Evolutionary conservation across 2,888 invertebrate genomes (phyloP).

Genomic region (Volucella inflata): DNA sequence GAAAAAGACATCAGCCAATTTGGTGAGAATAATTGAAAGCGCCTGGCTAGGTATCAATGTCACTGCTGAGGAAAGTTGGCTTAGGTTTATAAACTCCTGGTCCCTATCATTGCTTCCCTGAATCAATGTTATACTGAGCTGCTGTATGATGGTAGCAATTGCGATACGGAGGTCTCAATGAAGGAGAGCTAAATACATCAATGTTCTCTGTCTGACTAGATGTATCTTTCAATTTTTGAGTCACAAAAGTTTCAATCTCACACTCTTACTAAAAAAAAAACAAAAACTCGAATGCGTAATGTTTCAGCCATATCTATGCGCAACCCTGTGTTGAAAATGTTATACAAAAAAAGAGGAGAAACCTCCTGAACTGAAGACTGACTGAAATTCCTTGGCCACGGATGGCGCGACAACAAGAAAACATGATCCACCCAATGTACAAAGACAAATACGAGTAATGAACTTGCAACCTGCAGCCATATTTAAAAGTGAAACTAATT

Average conservation of each 20-base stretch:
- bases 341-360: background rate
- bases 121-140: too few species aligned
- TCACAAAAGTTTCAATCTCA: background rate
- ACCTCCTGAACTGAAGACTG: constrained; percentile 35
- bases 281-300: background rate
- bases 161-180: too few species aligned
- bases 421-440: constrained; percentile 68
- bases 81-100: too few species aligned
- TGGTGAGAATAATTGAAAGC: too few species aligned
- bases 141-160: too few species aligned
- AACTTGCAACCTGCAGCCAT: constrained; percentile 73
- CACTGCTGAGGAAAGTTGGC: too few species aligned
- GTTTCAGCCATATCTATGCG: constrained; percentile 15
- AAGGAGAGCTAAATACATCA: too few species aligned
- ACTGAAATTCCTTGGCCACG: constrained; percentile 51
- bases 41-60: too few species aligned
- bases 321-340: constrained; percentile 26
- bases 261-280: background rate
- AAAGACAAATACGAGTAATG: constrained; percentile 46
- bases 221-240: background rate
- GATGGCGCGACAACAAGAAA: constrained; percentile 48
- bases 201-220: too few species aligned
- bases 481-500: constrained; percentile 75
- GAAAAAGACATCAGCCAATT: too few species aligned
- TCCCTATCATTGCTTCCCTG: too few species aligned